Conservation (phyloP, 2,113 vertebrate genomes). For the Notarius quadriscutis region DNA sequence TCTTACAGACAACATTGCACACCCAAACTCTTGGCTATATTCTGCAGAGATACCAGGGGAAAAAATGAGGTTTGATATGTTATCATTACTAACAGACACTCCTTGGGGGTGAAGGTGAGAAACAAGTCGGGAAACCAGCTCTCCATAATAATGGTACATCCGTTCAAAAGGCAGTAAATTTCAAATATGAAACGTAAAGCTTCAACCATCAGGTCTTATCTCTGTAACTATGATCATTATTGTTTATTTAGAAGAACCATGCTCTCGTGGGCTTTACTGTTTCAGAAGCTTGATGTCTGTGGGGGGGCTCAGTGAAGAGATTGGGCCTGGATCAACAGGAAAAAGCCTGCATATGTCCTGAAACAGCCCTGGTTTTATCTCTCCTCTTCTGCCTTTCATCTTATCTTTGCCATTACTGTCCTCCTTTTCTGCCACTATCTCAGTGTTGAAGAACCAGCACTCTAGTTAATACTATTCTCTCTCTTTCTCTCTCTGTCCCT, state of each 20-base stretch:
- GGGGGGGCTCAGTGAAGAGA: neutral
- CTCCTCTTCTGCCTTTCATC: slow-evolving; percentile 20
- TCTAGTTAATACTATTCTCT: neutral
- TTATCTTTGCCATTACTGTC: slow-evolving; percentile 29
- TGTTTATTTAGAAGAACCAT: slow-evolving; percentile 28
- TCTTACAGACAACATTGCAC: neutral
- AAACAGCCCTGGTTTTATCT: slow-evolving; percentile 35
- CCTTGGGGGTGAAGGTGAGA: neutral
- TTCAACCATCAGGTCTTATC: slow-evolving; percentile 15
- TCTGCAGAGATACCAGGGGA: neutral
- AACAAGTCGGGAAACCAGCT: neutral
- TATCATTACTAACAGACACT: neutral
- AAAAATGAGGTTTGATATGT: neutral
- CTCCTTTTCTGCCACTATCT: slow-evolving; percentile 11
- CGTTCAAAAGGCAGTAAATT: slow-evolving; percentile 11
- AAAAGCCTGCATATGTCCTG: slow-evolving; percentile 34
- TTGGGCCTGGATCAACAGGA: slow-evolving; percentile 48
- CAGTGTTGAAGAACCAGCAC: neutral
- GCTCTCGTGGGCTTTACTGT: slow-evolving; percentile 26
- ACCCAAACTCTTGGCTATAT: neutral
- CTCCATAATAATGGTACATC: neutral
- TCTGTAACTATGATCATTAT: neutral
- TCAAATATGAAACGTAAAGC: neutral
- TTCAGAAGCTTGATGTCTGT: slow-evolving; percentile 20
- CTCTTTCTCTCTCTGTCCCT: neutral